These are phyloP conservation scores for Pitta sordida DNA, from an alignment of 2,113 vertebrate species.

Conservation along the genomic window DNA sequence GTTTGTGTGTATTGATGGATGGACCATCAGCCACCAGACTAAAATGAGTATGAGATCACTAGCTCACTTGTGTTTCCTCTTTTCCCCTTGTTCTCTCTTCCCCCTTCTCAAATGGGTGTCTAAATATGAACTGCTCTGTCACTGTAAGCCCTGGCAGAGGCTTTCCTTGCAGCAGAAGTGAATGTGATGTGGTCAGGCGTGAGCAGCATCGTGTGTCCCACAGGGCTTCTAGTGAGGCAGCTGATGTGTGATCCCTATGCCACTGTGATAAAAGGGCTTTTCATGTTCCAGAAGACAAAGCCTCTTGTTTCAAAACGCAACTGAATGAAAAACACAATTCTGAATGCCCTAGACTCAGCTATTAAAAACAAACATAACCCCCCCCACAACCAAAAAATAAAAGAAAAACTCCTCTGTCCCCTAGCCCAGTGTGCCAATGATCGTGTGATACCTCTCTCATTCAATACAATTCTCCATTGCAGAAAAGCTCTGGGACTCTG, in stretches of 20 bases:
- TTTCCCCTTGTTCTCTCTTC: background rate
- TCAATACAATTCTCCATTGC: too few relatives aligned
- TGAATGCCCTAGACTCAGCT: slow-evolving; percentile 15
- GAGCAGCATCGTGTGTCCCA: background rate
- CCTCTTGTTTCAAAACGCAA: slow-evolving; percentile 36
- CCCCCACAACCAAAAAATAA: background rate
- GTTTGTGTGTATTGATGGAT: background rate
- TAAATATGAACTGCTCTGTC: too few relatives aligned
- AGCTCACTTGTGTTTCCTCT: background rate
- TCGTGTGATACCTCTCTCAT: background rate
- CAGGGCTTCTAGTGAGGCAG: background rate
- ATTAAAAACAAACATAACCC: background rate
- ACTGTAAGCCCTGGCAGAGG: background rate
- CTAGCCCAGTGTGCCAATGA: background rate
- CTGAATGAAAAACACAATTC: slow-evolving; percentile 36
- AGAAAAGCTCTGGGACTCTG: background rate
- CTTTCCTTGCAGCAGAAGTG: background rate
- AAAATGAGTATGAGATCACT: background rate
- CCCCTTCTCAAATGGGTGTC: background rate
- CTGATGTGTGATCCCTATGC: background rate
- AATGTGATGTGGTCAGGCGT: background rate
- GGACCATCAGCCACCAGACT: background rate
- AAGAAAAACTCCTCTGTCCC: background rate
- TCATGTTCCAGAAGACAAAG: slow-evolving; percentile 28
- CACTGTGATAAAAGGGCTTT: slow-evolving; percentile 10